Percentiles rank a stretch among this genome's conserved stretches.
These are phyloP conservation scores for Melospiza melodia DNA, from an alignment of 2,113 vertebrate genomes.

Conservation along the genomic window DNA sequence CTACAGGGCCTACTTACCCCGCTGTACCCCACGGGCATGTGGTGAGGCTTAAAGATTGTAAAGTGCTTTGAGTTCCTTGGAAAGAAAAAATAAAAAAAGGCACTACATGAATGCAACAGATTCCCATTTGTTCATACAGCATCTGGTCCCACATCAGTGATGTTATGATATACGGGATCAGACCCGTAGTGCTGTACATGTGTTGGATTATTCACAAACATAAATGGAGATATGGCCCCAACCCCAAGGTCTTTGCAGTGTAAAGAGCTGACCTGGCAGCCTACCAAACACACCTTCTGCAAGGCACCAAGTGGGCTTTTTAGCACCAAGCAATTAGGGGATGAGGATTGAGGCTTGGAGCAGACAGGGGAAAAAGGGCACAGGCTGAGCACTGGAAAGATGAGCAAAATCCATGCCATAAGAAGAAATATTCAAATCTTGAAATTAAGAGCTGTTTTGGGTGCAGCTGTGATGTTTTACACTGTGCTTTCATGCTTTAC, in stretches of 20 bases:
- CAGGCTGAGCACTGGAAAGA: not conserved
- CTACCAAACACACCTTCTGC: constrained; percentile 35
- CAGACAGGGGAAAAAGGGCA: not conserved
- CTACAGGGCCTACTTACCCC: constrained; percentile 64
- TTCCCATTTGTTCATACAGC: constrained; percentile 60
- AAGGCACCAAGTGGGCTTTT: not conserved
- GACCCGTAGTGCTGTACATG: not conserved
- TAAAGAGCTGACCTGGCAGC: constrained; percentile 19
- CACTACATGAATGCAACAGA: constrained; percentile 59
- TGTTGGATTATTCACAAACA: not conserved
- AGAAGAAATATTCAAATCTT: not conserved
- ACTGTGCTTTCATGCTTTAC: not conserved
- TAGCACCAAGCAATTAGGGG: not conserved
- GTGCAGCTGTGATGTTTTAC: not conserved
- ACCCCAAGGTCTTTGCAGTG: not conserved
- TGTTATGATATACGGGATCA: constrained; percentile 26
- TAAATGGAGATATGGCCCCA: not conserved
- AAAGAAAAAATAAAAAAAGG: constrained; percentile 25
- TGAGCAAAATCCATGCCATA: not conserved
- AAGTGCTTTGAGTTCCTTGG: constrained; percentile 63
- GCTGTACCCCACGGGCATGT: constrained; percentile 67
- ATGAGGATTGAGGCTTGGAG: not conserved
- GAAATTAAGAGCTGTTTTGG: not conserved
- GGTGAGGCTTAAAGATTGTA: constrained; percentile 66
- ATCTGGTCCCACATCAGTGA: constrained; percentile 40